Evolutionary conservation across 1,140 invertebrate genomes (phyloP).

Genomic region (Ostrea denselamellosa): DNA sequence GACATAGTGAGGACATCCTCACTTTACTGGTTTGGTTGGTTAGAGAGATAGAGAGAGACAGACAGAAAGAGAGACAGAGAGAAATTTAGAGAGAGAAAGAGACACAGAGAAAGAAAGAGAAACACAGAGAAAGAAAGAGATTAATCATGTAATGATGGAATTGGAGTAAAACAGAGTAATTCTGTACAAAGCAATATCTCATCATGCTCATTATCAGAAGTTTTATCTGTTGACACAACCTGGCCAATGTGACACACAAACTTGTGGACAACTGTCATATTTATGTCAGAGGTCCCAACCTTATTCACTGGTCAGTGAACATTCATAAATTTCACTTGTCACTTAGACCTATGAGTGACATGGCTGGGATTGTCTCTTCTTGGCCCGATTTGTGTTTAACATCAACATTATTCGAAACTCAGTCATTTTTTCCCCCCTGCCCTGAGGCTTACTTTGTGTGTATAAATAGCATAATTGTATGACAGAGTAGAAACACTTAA

Average conservation of each 20-base stretch:
- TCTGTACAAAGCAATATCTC: too few species aligned
- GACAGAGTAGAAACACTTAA: too few species aligned
- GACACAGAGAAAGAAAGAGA: background rate
- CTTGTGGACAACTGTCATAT: background rate
- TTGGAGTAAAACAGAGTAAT: too few species aligned
- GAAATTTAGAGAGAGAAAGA: too few species aligned
- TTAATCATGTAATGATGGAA: too few species aligned
- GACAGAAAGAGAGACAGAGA: background rate
- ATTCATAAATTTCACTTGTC: background rate
- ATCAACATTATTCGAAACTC: background rate
- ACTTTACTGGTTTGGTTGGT: too few species aligned
- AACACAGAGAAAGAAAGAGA: background rate
- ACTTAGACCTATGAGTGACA: background rate
- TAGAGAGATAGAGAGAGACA: background rate
- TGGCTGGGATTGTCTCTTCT: background rate
- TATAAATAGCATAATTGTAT: background rate
- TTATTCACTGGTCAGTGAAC: background rate
- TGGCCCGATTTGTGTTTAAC: background rate
- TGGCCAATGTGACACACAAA: background rate
- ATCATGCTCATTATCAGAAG: background rate
- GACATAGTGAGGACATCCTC: too few species aligned
- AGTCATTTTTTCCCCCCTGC: background rate
- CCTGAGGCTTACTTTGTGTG: background rate
- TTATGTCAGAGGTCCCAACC: background rate
- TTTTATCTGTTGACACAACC: background rate